Percentiles rank a stretch among this genome's conserved stretches.
Evolutionary conservation across 2,797 vertebrate genomes (phyloP).

Genomic region (Tauraco hartlaubi): DNA sequence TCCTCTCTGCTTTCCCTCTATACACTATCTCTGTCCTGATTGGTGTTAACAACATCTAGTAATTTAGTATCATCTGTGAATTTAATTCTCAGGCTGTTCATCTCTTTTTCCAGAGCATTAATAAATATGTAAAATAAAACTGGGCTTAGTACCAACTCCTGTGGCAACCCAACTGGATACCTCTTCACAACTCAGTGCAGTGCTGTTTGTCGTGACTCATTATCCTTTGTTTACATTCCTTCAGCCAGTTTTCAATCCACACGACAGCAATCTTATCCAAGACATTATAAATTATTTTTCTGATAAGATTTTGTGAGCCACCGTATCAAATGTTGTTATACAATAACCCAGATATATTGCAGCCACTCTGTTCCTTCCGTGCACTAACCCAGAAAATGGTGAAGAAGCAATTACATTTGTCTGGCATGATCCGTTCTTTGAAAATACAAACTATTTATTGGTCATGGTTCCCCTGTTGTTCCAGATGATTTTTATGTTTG

Average conservation of each 20-base stretch:
- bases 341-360: not conserved
- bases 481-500: not conserved
- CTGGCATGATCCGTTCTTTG: not conserved
- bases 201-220: slow-evolving; percentile 29
- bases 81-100: slow-evolving; percentile 23
- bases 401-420: slow-evolving; percentile 7
- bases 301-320: slow-evolving; percentile 25
- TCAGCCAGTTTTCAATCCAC: slow-evolving; percentile 2
- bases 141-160: not conserved
- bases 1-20: not conserved
- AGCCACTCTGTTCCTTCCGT: not conserved
- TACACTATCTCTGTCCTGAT: not conserved
- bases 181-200: slow-evolving; percentile 15
- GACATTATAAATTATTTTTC: slow-evolving; percentile 39
- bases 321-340: not conserved
- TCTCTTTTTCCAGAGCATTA: slow-evolving; percentile 37
- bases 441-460: slow-evolving; percentile 11
- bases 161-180: slow-evolving; percentile 5
- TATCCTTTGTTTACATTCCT: slow-evolving; percentile 26
- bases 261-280: not conserved
- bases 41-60: not conserved
- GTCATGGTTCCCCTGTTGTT: not conserved
- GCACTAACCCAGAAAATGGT: not conserved
- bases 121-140: slow-evolving; percentile 44
- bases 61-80: not conserved